Base-by-base conservation (phyloP, 2,113 vertebrate genomes). In the Madoqua kirkii region DNA sequence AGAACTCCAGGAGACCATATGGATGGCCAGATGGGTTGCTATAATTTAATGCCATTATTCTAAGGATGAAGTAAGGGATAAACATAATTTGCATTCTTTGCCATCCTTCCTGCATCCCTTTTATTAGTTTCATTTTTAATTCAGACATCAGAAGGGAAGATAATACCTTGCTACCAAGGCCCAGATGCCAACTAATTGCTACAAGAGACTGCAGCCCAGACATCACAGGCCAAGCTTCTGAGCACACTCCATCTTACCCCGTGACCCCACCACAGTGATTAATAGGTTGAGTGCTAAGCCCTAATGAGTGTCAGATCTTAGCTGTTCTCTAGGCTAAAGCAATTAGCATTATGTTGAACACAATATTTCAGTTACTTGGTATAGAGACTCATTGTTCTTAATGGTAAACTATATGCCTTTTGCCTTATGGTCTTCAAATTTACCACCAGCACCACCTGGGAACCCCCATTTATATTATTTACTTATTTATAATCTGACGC, bases 171-270 rank as follows among this genome's bases (percentile, higher is more conserved):
- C 97, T 98, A 98, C 96, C 62, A 97, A 96, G 97, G 97, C 98
- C 97, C 98, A 98, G 98, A 98, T 98, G 98, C 98, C 98, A 98
- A 89, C 98, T 99, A 99, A 99, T 99, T 98, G 98, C 93, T 96
- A 98, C 95, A 98, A 97, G 98, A 98, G 96, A 97, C 97, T 98
- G 67, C 81, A 97, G 93, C 94, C 96, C 97, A 96, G 93, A 97
- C 98, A 98, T 98, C 93, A 97, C 36, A 97, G 98, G 98, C 95
- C 96, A 97, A 93, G 93, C 52, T 87, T 97, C 96, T 97, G 93
- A 96, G 97, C 89, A 98, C 40, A 89, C 74, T 98, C 96, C 33
- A 82, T 98, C 97, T 98, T 98, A 98, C 89, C 96, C 98, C 81
- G 36, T 97, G 98, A 99, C 98, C 98, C 97, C 87, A 95, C 86